These are phyloP conservation scores for Anguilla obscura DNA, from an alignment of 2,797 vertebrate species.

Conservation along the genomic window DNA sequence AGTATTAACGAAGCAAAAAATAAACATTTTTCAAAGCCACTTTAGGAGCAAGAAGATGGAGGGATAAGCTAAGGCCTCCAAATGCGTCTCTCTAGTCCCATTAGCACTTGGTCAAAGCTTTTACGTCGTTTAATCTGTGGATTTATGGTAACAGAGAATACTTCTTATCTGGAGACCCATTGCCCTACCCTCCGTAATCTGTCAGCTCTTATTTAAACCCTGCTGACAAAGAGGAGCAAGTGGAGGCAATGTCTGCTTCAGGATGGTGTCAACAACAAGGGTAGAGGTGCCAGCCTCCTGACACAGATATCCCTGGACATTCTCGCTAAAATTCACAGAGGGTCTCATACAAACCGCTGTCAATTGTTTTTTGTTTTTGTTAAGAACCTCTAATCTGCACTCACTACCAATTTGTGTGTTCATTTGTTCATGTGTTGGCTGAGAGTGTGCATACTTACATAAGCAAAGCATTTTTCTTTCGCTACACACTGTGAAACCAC, in stretches of 20 bases:
- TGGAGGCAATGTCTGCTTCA: conserved; percentile 1
- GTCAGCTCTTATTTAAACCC: conserved; percentile 59
- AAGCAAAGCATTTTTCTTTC: background rate
- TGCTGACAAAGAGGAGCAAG: conserved; percentile 52
- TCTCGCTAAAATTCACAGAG: conserved; percentile 33
- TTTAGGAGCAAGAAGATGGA: conserved; percentile 48
- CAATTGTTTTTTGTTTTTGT: background rate
- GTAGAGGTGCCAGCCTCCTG: conserved; percentile 57
- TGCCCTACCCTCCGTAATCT: conserved; percentile 66
- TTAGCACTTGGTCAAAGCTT: conserved; percentile 49
- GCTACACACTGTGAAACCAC: background rate
- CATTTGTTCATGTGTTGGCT: background rate
- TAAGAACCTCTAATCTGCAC: background rate
- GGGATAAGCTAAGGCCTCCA: conserved; percentile 63
- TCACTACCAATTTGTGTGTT: background rate
- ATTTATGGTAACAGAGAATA: conserved; percentile 81
- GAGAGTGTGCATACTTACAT: background rate
- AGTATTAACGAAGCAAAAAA: conserved; percentile 38
- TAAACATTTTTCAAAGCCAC: conserved; percentile 34
- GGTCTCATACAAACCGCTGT: conserved; percentile 17
- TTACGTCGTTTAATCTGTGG: conserved; percentile 71
- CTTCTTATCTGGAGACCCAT: conserved; percentile 76
- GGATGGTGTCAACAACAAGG: conserved; percentile 6
- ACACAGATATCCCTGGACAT: conserved; percentile 69
- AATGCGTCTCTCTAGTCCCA: conserved; percentile 63